Percentiles rank a stretch among this genome's conserved stretches.
phyloP scores from a whole-genome alignment of 92 coral and sea anemone genomes.

The Pocillopora meandrina region DNA sequence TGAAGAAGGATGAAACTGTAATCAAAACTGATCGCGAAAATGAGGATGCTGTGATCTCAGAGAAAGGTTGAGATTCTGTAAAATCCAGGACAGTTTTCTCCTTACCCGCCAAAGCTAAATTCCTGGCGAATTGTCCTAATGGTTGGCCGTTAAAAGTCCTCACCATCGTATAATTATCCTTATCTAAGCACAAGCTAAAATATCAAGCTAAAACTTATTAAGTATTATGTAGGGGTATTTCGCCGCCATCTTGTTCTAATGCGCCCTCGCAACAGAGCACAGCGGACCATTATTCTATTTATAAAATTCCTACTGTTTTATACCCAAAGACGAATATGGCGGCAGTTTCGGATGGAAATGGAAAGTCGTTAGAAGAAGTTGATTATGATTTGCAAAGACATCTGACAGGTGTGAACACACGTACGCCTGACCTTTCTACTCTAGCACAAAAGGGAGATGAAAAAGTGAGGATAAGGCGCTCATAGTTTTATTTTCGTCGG shows the following conservation, averaged over 20 bases:
- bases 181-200: neutral
- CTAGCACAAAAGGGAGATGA: conserved; percentile 95
- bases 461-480: conserved; percentile 48
- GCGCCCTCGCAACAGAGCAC: neutral
- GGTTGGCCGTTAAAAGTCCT: conserved; percentile 39
- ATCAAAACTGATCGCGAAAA: too few species aligned
- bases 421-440: conserved; percentile 77
- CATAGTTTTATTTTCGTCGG: neutral
- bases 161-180: neutral
- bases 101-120: conserved; percentile 73
- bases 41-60: too few species aligned
- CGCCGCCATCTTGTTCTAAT: conserved; percentile 33
- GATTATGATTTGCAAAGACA: conserved; percentile 38
- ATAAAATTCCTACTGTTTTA: neutral
- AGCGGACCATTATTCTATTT: neutral
- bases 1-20: neutral
- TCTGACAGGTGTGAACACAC: conserved; percentile 63
- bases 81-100: neutral
- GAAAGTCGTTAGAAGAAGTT: neutral
- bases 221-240: too few species aligned
- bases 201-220: neutral
- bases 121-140: conserved; percentile 35
- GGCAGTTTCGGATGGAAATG: conserved; percentile 43
- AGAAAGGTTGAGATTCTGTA: neutral
- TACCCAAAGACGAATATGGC: neutral